phyloP scores from a whole-genome alignment of 2,797 vertebrate species.

The Meda fulgida region DNA sequence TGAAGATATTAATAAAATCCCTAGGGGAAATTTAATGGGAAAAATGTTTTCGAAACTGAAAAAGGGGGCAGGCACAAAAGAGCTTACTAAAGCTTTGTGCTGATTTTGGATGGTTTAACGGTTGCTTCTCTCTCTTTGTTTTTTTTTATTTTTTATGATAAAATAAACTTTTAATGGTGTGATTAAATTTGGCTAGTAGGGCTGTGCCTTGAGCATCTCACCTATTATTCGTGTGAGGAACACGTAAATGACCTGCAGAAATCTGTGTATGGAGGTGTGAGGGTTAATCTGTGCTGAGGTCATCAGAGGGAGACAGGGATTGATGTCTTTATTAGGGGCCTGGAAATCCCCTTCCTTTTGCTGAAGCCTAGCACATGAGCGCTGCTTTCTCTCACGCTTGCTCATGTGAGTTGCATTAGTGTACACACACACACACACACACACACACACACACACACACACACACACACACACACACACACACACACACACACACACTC shows the following conservation, averaged over 20 bases:
- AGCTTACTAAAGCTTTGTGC: slow-evolving; percentile 2
- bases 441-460: slow-evolving; percentile 13
- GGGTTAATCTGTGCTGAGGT: slow-evolving; percentile 55
- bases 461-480: slow-evolving; percentile 16
- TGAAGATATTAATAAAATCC: not conserved
- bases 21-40: not conserved
- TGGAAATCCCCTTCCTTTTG: slow-evolving; percentile 61
- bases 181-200: slow-evolving; percentile 27
- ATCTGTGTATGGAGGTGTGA: slow-evolving; percentile 8
- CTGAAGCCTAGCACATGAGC: slow-evolving; percentile 50
- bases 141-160: slow-evolving; percentile 12
- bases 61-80: not conserved
- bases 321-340: slow-evolving; percentile 57
- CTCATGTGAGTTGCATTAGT: slow-evolving; percentile 59
- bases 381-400: slow-evolving; percentile 45
- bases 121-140: slow-evolving; percentile 18
- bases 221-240: slow-evolving; percentile 48
- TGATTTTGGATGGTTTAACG: slow-evolving; percentile 5
- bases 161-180: slow-evolving; percentile 35
- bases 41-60: not conserved
- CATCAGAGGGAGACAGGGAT: slow-evolving; percentile 43
- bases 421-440: slow-evolving; percentile 20
- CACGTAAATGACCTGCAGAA: slow-evolving; percentile 21
- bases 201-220: not conserved
- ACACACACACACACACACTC: slow-evolving; percentile 25